A percentile compares a stretch with the other conserved stretches of the same genome.
Evolutionary conservation across 2,113 vertebrate genomes (phyloP).

Genomic region (Rhinogobius similis): DNA sequence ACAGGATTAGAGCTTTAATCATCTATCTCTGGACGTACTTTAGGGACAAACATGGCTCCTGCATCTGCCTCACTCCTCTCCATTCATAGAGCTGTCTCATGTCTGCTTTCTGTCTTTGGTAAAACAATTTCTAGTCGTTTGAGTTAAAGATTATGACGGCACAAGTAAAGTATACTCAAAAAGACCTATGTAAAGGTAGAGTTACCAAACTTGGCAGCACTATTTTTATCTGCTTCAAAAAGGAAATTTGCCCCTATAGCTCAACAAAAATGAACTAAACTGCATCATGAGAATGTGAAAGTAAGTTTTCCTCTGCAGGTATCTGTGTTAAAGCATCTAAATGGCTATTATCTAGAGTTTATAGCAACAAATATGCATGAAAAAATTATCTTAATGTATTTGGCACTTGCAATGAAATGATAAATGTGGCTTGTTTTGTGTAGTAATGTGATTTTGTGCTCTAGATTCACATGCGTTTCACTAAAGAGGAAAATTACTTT

Average conservation of each 20-base stretch:
- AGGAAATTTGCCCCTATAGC: too few species aligned
- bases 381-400: neutral
- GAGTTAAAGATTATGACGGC: too few species aligned
- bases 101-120: neutral
- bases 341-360: neutral
- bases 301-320: too few species aligned
- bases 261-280: too few species aligned
- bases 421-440: neutral
- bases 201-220: too few species aligned
- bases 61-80: neutral
- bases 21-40: slow-evolving; percentile 9
- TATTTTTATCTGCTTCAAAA: too few species aligned
- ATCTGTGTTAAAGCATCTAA: too few species aligned
- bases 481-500: neutral
- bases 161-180: too few species aligned
- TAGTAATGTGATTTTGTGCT: neutral
- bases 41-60: slow-evolving; percentile 1
- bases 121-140: neutral
- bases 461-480: neutral
- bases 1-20: slow-evolving; percentile 19
- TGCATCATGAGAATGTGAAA: too few species aligned
- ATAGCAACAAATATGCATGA: neutral
- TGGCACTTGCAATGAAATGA: neutral
- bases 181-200: too few species aligned
- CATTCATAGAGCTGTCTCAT: neutral